phyloP scores from a whole-genome alignment of 2,797 vertebrate species.

The Botia kubotai region DNA sequence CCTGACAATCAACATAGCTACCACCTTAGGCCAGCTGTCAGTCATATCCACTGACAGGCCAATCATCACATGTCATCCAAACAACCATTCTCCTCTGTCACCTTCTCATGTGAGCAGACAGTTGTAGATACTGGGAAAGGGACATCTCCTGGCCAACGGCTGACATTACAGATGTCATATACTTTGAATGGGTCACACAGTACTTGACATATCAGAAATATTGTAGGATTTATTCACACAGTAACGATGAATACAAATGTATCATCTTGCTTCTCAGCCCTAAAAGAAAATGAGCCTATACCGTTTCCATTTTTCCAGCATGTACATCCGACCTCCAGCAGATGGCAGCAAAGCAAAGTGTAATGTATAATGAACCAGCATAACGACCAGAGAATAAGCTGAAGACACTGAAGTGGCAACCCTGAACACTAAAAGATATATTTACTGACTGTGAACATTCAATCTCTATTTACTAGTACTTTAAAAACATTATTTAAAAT shows the following conservation, averaged over 20 bases:
- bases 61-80: background rate
- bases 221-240: background rate
- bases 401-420: background rate
- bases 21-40: conserved; percentile 20
- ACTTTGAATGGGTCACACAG: background rate
- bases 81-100: background rate
- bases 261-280: background rate
- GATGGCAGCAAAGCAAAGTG: conserved; percentile 30
- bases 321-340: conserved; percentile 3
- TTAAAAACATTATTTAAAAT: background rate
- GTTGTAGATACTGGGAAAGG: background rate
- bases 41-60: conserved; percentile 10
- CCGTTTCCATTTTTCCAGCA: background rate
- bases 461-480: background rate
- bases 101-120: background rate
- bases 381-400: background rate
- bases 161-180: background rate
- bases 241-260: too few species aligned
- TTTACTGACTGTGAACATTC: background rate
- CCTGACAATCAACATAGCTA: conserved; percentile 4
- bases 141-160: conserved; percentile 27
- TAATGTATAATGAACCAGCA: background rate
- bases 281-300: background rate
- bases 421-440: background rate
- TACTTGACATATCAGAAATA: background rate